Evolutionary conservation across 2,888 invertebrate genomes (phyloP).

Genomic region (Eumerus sabulonum): DNA sequence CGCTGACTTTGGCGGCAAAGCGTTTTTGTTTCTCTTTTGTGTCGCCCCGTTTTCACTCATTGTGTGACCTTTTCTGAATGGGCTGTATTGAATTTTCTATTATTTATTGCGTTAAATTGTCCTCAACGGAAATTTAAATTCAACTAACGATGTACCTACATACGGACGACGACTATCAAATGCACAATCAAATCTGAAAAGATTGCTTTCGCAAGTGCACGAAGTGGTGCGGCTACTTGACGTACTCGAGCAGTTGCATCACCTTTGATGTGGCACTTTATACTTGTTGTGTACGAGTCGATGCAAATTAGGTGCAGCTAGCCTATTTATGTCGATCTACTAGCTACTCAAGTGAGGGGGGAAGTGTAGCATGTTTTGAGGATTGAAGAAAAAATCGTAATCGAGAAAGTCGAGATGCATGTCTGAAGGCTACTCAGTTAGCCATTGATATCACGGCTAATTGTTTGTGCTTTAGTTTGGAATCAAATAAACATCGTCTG

Average conservation of each 20-base stretch:
- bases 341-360: neutral
- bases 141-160: conserved; percentile 15
- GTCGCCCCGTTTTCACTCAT: conserved; percentile 11
- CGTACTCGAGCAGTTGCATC: conserved; percentile 22
- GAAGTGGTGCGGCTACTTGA: neutral
- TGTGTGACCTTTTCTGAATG: too few species aligned
- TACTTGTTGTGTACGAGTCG: too few species aligned
- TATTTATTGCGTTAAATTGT: conserved; percentile 24
- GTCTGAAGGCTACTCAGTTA: too few species aligned
- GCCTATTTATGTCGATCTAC: neutral
- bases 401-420: too few species aligned
- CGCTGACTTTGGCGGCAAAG: too few species aligned
- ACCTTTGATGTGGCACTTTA: conserved; percentile 29
- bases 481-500: too few species aligned
- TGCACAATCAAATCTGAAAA: conserved; percentile 42
- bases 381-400: too few species aligned
- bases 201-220: conserved; percentile 13
- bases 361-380: neutral
- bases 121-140: conserved; percentile 47
- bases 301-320: conserved; percentile 28
- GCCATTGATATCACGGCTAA: too few species aligned
- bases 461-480: too few species aligned
- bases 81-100: too few species aligned
- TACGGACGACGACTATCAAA: conserved; percentile 37
- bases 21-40: too few species aligned